Conservation (phyloP, 2,888 invertebrate genomes). For the Nephrotoma appendiculata region DNA sequence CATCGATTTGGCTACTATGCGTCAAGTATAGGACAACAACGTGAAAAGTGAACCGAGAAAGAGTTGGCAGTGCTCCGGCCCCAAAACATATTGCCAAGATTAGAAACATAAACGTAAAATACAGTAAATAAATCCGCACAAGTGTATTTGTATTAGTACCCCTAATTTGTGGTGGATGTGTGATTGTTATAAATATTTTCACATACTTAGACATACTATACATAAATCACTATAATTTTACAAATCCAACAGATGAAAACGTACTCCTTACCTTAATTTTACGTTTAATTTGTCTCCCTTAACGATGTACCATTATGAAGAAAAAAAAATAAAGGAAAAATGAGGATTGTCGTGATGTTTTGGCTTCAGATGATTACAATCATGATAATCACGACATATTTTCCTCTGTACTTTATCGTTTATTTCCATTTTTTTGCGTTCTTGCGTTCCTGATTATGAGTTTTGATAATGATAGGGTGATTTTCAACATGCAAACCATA, state of each 20-base stretch:
- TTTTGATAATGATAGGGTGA: neutral
- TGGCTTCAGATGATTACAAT: neutral
- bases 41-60: too few relatives aligned
- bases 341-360: neutral
- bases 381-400: neutral
- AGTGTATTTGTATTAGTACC: too few relatives aligned
- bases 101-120: too few relatives aligned
- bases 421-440: neutral
- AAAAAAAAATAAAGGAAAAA: neutral
- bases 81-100: too few relatives aligned
- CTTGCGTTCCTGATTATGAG: neutral
- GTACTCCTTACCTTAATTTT: neutral
- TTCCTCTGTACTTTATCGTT: neutral
- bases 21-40: too few relatives aligned
- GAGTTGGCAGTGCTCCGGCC: too few relatives aligned
- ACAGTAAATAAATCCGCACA: too few relatives aligned
- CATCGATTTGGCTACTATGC: too few relatives aligned
- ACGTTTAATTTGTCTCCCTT: neutral
- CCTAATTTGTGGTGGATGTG: neutral
- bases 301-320: neutral
- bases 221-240: neutral
- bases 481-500: neutral
- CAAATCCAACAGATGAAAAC: neutral
- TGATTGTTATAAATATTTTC: neutral
- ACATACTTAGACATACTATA: neutral